Evolutionary conservation across 2,888 invertebrate genomes (phyloP), one percentile per base, ranked within the genome.

Genomic region (Lottia scabra): DNA sequence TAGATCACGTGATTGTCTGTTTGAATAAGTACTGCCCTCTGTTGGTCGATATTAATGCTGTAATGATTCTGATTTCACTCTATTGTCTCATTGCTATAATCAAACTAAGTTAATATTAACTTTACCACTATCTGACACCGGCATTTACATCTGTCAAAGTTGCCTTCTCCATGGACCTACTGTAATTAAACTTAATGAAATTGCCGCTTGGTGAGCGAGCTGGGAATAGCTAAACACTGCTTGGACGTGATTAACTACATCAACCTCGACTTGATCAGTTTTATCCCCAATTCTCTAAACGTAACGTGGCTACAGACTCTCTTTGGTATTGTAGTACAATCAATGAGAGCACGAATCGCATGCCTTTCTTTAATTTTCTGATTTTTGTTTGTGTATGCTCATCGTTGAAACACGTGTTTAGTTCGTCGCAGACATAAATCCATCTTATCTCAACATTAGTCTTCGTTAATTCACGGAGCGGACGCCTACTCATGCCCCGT

Each of bases 141-240:
- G 56, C 56, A 56, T 56, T 56, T 56, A 56, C 56, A 56, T 56
- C 56, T 56, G 56, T 56, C 56, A 56, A 56, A 56, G 56, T 56
- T 56, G 56, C 56, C 56, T 56, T 56, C 56, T 56, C 56, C 23
- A 19, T 56, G 56, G 56, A 56, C 56, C 56, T 56, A 56, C 56
- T 56, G 56, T 56, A 56, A 56, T 56, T 56, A 56, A 56, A 56
- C 19, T 56, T 56, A 56, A 56, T 56, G 56, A 56, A 56, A 56
- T 56, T 56, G 56, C 56, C 56, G 56, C 56, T 56, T 56, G 56
- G 56, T 56, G 56, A 56, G 56, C 56, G 56, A 56, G 56, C 23
- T 56, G 56, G 56, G 56, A 56, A 56, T 56, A 19, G 56, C 56
- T 56, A 56, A 56, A 56, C 19, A 56, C 56, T 56, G 23, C 56